A percentile compares a stretch with the other conserved stretches of the same genome.
Conservation (phyloP, 1,140 invertebrate species). For the Thaumatotibia leucotreta region DNA sequence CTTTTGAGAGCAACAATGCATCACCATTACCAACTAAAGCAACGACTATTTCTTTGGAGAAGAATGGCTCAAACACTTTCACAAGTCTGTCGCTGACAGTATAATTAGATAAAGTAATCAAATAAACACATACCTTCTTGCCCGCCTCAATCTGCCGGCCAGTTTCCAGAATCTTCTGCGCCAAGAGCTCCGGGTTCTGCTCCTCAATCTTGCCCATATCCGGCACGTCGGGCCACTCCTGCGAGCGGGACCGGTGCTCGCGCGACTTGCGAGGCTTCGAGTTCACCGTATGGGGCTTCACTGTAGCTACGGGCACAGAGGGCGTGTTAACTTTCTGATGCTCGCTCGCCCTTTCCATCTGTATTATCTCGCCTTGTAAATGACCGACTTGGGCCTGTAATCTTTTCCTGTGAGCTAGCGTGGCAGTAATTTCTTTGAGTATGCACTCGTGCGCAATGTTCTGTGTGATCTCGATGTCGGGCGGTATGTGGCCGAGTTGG, state of each 20-base stretch:
- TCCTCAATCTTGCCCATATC: constrained; percentile 94
- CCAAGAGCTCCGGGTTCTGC: constrained; percentile 92
- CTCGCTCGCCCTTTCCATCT: constrained; percentile 83
- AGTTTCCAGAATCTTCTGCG: constrained; percentile 92
- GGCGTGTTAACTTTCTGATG: constrained; percentile 79
- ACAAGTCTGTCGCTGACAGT: no score
- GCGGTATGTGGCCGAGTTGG: constrained; percentile 72
- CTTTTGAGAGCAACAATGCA: no score
- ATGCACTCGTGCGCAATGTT: constrained; percentile 86
- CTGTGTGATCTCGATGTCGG: constrained; percentile 78
- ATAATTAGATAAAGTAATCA: no score
- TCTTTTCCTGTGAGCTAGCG: constrained; percentile 87
- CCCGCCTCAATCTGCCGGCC: constrained; percentile 91
- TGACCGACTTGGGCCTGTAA: constrained; percentile 86
- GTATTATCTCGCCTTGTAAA: constrained; percentile 85
- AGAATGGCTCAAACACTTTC: no score
- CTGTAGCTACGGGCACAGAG: constrained; percentile 66
- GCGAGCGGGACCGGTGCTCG: constrained; percentile 86
- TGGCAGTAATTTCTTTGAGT: constrained; percentile 89
- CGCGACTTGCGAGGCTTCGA: constrained; percentile 80
- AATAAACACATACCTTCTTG: constrained; percentile 61
- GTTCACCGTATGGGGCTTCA: constrained; percentile 66
- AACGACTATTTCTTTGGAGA: no score
- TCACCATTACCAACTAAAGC: no score
- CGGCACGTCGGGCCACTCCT: constrained; percentile 94